Evolutionary conservation across 2,888 invertebrate genomes (phyloP).

Genomic region (Drosophila seclusa): DNA sequence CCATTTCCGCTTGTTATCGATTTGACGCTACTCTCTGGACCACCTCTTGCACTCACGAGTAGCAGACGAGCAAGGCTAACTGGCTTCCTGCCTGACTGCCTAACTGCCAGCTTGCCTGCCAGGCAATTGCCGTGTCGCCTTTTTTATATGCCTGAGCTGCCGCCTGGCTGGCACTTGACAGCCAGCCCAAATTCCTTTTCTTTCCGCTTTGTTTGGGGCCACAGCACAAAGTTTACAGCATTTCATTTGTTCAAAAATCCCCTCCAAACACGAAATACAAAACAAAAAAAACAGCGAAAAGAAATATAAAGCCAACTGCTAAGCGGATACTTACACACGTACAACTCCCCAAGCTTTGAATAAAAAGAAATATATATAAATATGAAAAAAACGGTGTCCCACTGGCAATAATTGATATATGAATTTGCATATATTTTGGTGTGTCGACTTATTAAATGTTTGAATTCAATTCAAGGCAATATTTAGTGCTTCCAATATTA

Average conservation of each 20-base stretch:
- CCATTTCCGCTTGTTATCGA: constrained; percentile 80
- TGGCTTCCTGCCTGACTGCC: constrained; percentile 45
- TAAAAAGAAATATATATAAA: background rate
- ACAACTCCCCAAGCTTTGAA: constrained; percentile 27
- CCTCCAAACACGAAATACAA: background rate
- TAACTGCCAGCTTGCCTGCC: constrained; percentile 31
- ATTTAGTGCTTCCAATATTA: background rate
- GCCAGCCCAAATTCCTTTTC: constrained; percentile 60
- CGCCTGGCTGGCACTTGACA: constrained; percentile 68
- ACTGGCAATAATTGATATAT: constrained; percentile 44
- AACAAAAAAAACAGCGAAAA: background rate
- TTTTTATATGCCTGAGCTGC: constrained; percentile 59
- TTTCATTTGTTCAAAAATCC: constrained; percentile 52
- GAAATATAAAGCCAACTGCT: constrained; percentile 31
- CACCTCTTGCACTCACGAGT: constrained; percentile 1
- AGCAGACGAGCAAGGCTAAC: background rate
- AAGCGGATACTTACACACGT: constrained; percentile 49
- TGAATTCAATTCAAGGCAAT: background rate
- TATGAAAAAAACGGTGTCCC: background rate
- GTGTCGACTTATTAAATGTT: background rate
- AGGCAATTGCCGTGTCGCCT: constrained; percentile 65
- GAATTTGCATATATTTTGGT: background rate
- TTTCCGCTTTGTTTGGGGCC: constrained; percentile 45
- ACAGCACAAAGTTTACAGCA: constrained; percentile 56
- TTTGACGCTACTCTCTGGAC: constrained; percentile 58